phyloP scores from a whole-genome alignment of 2,113 vertebrate species.

The Peromyscus leucopus region DNA sequence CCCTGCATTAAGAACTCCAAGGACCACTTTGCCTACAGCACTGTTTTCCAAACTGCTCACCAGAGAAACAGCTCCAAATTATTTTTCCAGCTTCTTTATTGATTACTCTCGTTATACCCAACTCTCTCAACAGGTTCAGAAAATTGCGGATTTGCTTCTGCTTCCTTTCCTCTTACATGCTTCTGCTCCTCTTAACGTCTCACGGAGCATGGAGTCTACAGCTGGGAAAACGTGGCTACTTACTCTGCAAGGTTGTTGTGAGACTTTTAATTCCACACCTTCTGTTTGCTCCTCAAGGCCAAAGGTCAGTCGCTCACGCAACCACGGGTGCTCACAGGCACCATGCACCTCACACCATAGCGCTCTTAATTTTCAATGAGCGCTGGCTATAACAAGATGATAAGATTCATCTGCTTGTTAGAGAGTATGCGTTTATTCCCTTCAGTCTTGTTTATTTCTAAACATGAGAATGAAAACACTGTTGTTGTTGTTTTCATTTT shows the following conservation, averaged over 20 bases:
- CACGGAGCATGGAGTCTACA: background rate
- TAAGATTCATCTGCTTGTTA: background rate
- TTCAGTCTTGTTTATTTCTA: slow-evolving; percentile 9
- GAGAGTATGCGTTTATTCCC: background rate
- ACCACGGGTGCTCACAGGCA: background rate
- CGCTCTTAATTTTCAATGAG: background rate
- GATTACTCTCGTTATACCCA: background rate
- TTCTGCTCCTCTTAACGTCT: background rate
- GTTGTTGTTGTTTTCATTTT: background rate
- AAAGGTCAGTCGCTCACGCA: background rate
- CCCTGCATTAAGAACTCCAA: background rate
- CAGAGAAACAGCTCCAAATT: background rate
- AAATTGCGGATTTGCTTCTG: background rate
- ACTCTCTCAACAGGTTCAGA: background rate
- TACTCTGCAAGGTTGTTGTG: background rate
- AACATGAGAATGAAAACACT: background rate
- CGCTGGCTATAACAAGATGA: background rate
- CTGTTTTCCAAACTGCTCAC: slow-evolving; percentile 21
- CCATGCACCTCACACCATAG: background rate
- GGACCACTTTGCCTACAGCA: background rate
- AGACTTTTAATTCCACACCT: slow-evolving; percentile 9
- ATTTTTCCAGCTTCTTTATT: slow-evolving; percentile 22
- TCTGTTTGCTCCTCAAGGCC: background rate
- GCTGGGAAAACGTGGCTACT: background rate
- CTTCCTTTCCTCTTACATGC: background rate